Conservation (phyloP, 2,888 invertebrate genomes). For the Synergus umbraculus region DNA sequence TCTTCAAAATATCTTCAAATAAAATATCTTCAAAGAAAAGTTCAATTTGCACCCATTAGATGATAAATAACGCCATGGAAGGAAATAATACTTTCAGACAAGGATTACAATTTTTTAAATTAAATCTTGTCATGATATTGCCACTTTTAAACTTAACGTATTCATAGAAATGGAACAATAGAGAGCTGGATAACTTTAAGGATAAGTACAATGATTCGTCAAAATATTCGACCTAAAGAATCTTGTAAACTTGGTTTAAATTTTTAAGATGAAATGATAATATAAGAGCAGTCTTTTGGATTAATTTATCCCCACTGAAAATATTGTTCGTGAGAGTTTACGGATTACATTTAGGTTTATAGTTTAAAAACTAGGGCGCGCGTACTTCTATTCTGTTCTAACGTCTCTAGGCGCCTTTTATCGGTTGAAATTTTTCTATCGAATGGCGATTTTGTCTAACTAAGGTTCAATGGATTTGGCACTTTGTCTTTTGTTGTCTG, state of each 20-base stretch:
- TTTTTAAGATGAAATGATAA: conserved; percentile 19
- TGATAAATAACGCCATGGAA: conserved; percentile 7
- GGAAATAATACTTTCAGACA: conserved; percentile 2
- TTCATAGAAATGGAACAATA: background rate
- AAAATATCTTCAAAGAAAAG: conserved; percentile 7
- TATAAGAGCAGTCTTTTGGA: conserved; percentile 27
- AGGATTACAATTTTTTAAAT: background rate
- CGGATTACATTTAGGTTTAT: conserved; percentile 34
- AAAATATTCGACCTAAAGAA: conserved; percentile 5
- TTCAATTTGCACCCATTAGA: conserved; percentile 12
- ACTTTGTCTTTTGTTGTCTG: conserved; percentile 31
- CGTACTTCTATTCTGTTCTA: conserved; percentile 26
- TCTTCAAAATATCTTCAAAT: background rate
- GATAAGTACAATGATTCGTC: conserved; percentile 19
- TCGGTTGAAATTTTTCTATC: conserved; percentile 22
- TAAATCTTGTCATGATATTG: conserved; percentile 10
- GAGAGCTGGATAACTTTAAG: conserved; percentile 22
- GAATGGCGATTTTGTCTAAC: conserved; percentile 13
- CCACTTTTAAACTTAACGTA: background rate
- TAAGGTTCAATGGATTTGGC: conserved; percentile 29
- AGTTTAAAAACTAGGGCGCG: conserved; percentile 35
- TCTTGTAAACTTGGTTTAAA: background rate
- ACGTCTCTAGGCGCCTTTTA: conserved; percentile 11
- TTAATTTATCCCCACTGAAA: conserved; percentile 12
- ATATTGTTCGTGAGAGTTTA: conserved; percentile 19